phyloP scores from a whole-genome alignment of 2,888 invertebrate species.

The Platycheirus albimanus region DNA sequence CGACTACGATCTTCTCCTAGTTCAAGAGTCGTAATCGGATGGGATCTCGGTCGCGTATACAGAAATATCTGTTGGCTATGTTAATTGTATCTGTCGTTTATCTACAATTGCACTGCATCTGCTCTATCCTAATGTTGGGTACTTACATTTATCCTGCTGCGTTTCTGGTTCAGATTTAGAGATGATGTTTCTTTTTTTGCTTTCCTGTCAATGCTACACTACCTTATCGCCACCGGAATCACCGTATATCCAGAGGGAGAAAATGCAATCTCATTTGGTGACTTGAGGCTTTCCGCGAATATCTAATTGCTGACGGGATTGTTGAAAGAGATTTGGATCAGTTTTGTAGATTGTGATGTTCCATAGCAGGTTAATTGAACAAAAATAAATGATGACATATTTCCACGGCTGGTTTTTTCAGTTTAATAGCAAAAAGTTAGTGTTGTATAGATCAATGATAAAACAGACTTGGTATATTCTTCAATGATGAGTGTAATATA shows the following conservation, averaged over 20 bases:
- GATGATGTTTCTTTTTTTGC: constrained; percentile 1
- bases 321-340: constrained; percentile 30
- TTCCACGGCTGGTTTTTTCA: too few species aligned
- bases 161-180: constrained; percentile 18
- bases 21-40: constrained; percentile 33
- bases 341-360: constrained; percentile 28
- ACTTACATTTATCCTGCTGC: constrained; percentile 47
- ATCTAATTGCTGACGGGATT: constrained; percentile 53
- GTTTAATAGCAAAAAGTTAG: too few species aligned
- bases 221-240: constrained; percentile 45
- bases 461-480: too few species aligned
- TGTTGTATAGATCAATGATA: too few species aligned
- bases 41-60: constrained; percentile 40
- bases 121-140: constrained; percentile 37
- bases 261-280: constrained; percentile 43
- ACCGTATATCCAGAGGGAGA: constrained; percentile 23
- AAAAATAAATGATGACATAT: constrained; percentile 24
- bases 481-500: too few species aligned
- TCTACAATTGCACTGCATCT: constrained; percentile 53
- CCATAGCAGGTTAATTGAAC: constrained; percentile 30
- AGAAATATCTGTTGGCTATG: constrained; percentile 63
- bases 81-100: constrained; percentile 68
- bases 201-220: background rate
- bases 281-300: constrained; percentile 42
- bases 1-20: constrained; percentile 11